A percentile compares a stretch with the other conserved stretches of the same genome.
Evolutionary conservation across 2,113 vertebrate genomes (phyloP).

Genomic region (Camelus bactrianus): DNA sequence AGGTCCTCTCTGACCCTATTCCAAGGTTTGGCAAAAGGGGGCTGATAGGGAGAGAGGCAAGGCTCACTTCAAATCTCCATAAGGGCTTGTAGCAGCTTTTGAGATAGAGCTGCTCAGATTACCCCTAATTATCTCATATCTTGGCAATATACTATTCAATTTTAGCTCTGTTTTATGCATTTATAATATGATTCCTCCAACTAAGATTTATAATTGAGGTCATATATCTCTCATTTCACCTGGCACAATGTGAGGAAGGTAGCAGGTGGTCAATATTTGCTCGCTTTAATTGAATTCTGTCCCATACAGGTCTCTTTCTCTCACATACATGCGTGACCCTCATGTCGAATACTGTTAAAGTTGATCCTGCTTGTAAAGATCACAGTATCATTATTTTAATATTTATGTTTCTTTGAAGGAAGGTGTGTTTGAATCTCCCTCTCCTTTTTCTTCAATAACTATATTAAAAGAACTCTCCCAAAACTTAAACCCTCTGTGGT

Average conservation of each 20-base stretch:
- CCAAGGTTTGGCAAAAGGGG: not conserved
- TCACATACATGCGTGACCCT: not conserved
- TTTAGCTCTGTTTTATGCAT: not conserved
- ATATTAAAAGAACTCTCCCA: not conserved
- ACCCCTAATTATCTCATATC: not conserved
- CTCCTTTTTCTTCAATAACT: not conserved
- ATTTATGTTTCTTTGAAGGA: conserved; percentile 32
- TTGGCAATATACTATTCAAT: not conserved
- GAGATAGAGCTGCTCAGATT: not conserved
- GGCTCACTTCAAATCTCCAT: not conserved
- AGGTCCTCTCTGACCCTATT: not conserved
- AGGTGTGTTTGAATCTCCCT: not conserved
- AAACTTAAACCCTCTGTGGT: not conserved
- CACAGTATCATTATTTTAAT: not conserved
- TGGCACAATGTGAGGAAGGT: not conserved
- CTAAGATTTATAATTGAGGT: not conserved
- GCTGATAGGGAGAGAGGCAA: not conserved
- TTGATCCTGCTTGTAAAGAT: not conserved
- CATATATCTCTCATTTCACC: not conserved
- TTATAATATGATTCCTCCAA: conserved; percentile 43
- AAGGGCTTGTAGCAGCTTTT: not conserved
- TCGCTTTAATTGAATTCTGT: conserved; percentile 50
- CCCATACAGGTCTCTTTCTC: not conserved
- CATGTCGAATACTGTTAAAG: not conserved
- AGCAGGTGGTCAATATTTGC: not conserved